Percentiles rank a stretch among this genome's conserved stretches.
These are phyloP conservation scores for Trachymyrmex cornetzi DNA, from an alignment of 1,140 invertebrate species.

Conservation along the genomic window DNA sequence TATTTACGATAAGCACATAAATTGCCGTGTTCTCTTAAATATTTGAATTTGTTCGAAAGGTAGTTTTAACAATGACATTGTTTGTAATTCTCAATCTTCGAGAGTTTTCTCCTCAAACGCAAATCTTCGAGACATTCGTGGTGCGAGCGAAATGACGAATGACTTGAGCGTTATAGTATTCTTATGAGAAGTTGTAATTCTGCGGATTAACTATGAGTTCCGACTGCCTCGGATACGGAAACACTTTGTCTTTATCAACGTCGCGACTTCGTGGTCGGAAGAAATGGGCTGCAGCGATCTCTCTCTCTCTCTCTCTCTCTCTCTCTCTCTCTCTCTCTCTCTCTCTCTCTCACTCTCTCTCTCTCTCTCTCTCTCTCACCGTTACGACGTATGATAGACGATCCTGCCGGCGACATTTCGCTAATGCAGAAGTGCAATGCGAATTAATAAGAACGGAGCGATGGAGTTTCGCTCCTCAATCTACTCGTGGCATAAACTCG, in stretches of 20 bases:
- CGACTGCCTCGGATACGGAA: conserved; percentile 49
- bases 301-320: neutral
- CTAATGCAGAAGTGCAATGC: conserved; percentile 22
- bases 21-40: neutral
- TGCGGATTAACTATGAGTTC: conserved; percentile 47
- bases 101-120: neutral
- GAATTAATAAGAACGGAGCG: conserved; percentile 41
- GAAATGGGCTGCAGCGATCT: conserved; percentile 23
- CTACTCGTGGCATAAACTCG: neutral
- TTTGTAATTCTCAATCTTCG: neutral
- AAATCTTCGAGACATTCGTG: conserved; percentile 1
- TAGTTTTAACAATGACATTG: neutral
- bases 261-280: conserved; percentile 39
- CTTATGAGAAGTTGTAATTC: conserved; percentile 60
- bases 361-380: neutral
- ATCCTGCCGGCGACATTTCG: conserved; percentile 28
- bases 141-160: conserved; percentile 29
- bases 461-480: conserved; percentile 6
- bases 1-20: conserved; percentile 33
- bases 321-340: neutral
- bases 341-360: neutral
- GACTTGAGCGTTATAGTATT: conserved; percentile 40
- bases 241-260: conserved; percentile 61
- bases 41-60: neutral
- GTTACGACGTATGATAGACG: conserved; percentile 40